These are phyloP conservation scores for Margarornis squamiger DNA, from an alignment of 2,797 vertebrate species.

Conservation along the genomic window DNA sequence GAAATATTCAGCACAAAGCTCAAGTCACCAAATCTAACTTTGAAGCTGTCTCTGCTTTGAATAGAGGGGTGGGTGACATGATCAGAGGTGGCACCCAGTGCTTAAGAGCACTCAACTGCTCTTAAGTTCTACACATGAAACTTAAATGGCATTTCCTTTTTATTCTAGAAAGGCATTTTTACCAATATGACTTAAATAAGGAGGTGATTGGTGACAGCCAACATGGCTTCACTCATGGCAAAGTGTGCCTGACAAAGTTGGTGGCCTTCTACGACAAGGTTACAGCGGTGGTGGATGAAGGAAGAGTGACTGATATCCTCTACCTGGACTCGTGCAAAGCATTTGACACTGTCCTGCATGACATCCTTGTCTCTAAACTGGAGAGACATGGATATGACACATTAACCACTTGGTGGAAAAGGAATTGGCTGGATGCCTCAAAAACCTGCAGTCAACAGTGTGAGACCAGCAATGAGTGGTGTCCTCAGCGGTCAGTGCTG, in stretches of 20 bases:
- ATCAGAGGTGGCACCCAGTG: not conserved
- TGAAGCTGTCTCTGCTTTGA: not conserved
- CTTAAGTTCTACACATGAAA: not conserved
- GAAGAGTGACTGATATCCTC: not conserved
- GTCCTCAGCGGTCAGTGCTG: not conserved
- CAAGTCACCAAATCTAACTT: not conserved
- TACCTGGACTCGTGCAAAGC: not conserved
- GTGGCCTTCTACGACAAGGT: not conserved
- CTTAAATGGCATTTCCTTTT: not conserved
- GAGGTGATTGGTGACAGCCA: not conserved
- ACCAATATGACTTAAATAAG: not conserved
- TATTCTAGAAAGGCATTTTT: not conserved
- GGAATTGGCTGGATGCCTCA: not conserved
- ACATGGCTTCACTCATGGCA: not conserved
- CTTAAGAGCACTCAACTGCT: not conserved
- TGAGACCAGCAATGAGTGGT: rapidly evolving
- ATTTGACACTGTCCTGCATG: not conserved
- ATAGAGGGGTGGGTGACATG: not conserved
- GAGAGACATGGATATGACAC: not conserved
- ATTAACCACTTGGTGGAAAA: rapidly evolving
- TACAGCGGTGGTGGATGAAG: not conserved
- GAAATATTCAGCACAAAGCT: not conserved
- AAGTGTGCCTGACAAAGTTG: not conserved
- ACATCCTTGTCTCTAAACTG: not conserved
- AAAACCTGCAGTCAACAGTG: not conserved